Base-by-base conservation (phyloP, 2,888 invertebrate species). In the Callyntrura sp. region DNA sequence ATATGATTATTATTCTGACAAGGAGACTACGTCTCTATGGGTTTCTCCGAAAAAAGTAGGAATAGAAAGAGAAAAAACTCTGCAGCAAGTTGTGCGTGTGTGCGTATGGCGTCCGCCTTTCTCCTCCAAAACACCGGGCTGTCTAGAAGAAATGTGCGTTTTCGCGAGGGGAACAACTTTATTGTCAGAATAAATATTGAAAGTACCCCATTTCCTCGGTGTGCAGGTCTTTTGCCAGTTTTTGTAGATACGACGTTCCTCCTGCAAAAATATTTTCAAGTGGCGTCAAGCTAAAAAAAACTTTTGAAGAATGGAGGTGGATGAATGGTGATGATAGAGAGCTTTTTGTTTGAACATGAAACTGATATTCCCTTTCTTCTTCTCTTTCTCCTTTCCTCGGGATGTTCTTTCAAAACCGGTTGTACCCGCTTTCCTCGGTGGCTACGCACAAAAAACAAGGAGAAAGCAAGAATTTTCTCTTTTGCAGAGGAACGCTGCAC, bases 181-280 rank as follows among this genome's bases (percentile, higher is more conserved):
- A 68, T 68, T 68, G 8, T 68, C 68, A n/a, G 68, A 35, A 68
- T 68, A 68, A 68, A 68, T 68, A 68, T 68, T 35, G 68, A 9
- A n/a, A 35, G n/a, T 68, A 35, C 14, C 3, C 35, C n/a, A 35
- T 35, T 9, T 9, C n/a, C 55, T 55, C n/a, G 55, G 55, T 55
- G 55, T 62, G 62, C 62, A 25, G 62, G 23, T 9, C 12, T 14
- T 62, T 62, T 0, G 62, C 20, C 1, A 8, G 23, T 17, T 62
- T 4, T 9, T 62, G 14, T 57, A 8, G 17, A 4, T n/a, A 57
- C 20, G 55, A 11, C n/a, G 14, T 5, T 9, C 14, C n/a, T n/a
- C 68, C 25, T 62, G 25, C 68, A 68, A 68, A 68, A 28, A 68
- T 68, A 68, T 68, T 68, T 68, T 28, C 35, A 68, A 68, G 35